phyloP scores from a whole-genome alignment of 2,113 vertebrate genomes.

The Hemiscyllium ocellatum region DNA sequence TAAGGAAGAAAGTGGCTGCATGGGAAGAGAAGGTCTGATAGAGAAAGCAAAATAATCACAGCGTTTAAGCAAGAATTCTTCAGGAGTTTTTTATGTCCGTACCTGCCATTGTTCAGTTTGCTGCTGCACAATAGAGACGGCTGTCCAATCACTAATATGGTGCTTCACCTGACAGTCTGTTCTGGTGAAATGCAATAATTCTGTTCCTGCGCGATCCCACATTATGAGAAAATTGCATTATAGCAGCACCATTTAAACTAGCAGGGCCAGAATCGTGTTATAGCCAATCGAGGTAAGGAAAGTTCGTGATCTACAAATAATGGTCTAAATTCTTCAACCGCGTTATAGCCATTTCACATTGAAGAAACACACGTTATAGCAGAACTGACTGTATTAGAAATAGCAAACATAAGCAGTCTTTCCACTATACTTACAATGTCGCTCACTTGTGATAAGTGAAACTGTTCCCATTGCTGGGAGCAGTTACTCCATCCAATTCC shows the following conservation, averaged over 20 bases:
- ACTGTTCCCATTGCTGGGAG: not conserved
- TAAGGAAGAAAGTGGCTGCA: not conserved
- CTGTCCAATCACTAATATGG: not conserved
- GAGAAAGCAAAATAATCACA: not conserved
- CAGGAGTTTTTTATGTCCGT: not conserved
- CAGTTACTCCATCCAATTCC: not conserved
- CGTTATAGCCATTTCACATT: too few species aligned
- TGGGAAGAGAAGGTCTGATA: not conserved
- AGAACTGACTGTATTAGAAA: not conserved
- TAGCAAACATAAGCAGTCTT: not conserved
- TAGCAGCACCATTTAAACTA: too few species aligned
- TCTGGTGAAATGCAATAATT: too few species aligned
- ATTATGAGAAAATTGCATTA: too few species aligned
- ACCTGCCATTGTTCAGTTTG: not conserved
- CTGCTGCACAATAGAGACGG: not conserved
- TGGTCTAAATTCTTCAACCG: too few species aligned
- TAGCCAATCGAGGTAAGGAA: too few species aligned
- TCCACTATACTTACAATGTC: not conserved
- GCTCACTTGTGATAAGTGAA: not conserved
- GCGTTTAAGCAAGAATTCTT: not conserved
- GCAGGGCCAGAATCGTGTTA: too few species aligned
- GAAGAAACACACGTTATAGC: too few species aligned
- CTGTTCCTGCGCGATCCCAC: too few species aligned
- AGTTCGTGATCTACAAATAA: too few species aligned
- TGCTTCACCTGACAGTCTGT: not conserved